phyloP scores from a whole-genome alignment of 2,113 vertebrate genomes.

The Vireo altiloquus region DNA sequence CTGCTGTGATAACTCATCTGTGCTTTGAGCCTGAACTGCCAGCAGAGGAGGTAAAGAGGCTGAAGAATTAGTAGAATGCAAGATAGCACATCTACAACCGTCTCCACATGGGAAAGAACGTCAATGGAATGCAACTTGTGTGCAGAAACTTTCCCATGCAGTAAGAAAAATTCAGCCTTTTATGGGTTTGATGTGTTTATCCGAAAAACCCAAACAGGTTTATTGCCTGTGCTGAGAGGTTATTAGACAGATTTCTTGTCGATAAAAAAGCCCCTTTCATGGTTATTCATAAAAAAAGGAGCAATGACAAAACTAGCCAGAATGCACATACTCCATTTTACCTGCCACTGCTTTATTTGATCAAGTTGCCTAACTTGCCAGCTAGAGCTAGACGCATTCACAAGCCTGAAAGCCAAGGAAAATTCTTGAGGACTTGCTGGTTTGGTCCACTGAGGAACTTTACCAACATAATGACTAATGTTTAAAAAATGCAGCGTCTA shows the following conservation, averaged over 20 bases:
- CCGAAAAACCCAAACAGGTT: background rate
- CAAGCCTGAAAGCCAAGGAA: background rate
- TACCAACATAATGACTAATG: background rate
- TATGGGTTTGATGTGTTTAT: background rate
- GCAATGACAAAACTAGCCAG: background rate
- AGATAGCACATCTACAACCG: background rate
- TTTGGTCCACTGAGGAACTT: background rate
- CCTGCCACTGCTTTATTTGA: background rate
- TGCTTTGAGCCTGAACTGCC: background rate
- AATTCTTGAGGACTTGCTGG: background rate
- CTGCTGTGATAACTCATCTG: background rate
- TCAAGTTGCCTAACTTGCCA: background rate
- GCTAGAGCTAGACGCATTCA: background rate
- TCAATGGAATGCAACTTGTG: background rate
- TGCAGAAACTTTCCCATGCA: background rate
- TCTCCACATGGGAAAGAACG: background rate
- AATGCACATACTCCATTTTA: background rate
- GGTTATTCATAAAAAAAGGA: background rate
- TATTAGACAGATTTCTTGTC: background rate
- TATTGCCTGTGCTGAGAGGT: background rate
- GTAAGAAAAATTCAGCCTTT: background rate
- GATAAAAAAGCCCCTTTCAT: background rate
- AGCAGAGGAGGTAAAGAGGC: background rate
- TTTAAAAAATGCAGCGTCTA: background rate
- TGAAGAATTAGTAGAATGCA: background rate